Evolutionary conservation across 1,140 invertebrate genomes (phyloP), one percentile per base, ranked within the genome.

Genomic region (Carcinoscorpius rotundicauda): DNA sequence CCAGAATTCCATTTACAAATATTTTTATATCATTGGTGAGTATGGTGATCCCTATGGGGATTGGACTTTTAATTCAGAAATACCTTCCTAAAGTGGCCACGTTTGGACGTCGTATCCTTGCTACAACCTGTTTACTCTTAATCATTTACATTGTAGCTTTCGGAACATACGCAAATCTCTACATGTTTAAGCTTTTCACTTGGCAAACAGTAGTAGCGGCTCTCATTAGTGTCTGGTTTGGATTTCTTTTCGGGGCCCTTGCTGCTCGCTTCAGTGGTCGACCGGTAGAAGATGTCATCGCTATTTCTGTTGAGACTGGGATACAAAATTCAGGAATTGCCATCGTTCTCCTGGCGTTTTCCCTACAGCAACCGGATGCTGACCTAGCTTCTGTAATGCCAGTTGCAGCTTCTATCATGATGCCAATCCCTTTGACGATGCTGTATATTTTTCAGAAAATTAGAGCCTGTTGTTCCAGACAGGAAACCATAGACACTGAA

Each of bases 271-370:
- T 87, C 3, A 81, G 83, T 9, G 78, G 81, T 58, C 87, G 89
- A 75, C 75, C 82, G 5, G 71, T 78, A 52, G 72, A 79, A 11
- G 88, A 96, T 73, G 78, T 85, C 5, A 78, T 93, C 3, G 90
- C 93, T 3, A 93, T 97, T 71, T 85, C 88, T 5, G 87, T 97
- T 65, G 93, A 97, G 80, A 93, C 92, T 10, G 93, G 93, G 56
- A 86, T 97, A 62, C 93, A 97, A 78, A 97, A 97, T 78, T 95
- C 93, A 0, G 93, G 93, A 29, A 90, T 96, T 68, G 83, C 91
- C 0, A 93, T 96, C 71, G 87, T 93, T 73, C 77, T 97, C 62
- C 78, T 95, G 11, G 69, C 77, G 65, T 70, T 79, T 51, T 77
- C 81, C 1, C 72, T 81, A n/a, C 71, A 71, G 10, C 73, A 76